Percentiles rank a stretch among this genome's conserved stretches.
These are phyloP conservation scores for Lutjanus erythropterus DNA, from an alignment of 2,113 vertebrate genomes.

Conservation along the genomic window DNA sequence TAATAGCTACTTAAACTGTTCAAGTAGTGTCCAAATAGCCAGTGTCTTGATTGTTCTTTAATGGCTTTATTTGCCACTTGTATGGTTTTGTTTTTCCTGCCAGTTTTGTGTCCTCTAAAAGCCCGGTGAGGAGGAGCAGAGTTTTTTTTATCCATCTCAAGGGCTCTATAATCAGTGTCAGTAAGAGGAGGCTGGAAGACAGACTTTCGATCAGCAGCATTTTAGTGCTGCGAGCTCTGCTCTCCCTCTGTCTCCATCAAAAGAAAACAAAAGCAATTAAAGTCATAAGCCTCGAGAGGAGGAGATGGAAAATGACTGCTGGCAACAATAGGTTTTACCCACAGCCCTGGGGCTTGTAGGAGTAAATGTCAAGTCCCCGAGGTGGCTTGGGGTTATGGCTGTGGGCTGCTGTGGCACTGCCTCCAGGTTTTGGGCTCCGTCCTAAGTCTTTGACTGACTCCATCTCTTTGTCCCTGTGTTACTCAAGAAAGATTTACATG, in stretches of 20 bases:
- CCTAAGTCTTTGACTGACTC: background rate
- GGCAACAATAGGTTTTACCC: constrained; percentile 18
- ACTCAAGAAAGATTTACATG: background rate
- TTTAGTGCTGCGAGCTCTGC: background rate
- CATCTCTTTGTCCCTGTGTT: background rate
- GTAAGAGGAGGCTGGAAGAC: background rate
- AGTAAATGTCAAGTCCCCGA: constrained; percentile 19
- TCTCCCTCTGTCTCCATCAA: constrained; percentile 16
- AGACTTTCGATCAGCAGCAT: background rate
- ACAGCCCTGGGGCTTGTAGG: constrained; percentile 1
- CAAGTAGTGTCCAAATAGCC: background rate
- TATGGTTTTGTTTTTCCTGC: background rate
- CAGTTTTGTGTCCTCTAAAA: background rate
- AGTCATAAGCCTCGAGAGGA: constrained; percentile 5
- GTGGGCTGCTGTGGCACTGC: background rate
- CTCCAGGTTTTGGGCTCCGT: background rate
- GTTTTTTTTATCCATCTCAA: no score
- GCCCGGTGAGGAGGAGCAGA: background rate
- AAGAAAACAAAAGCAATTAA: constrained; percentile 30
- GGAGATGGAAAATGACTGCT: constrained; percentile 1
- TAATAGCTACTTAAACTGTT: background rate
- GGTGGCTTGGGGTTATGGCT: constrained; percentile 1
- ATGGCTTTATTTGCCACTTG: background rate
- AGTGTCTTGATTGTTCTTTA: background rate
- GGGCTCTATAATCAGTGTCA: constrained; percentile 9